Conservation (phyloP, 92 coral and sea anemone genomes). For the Umimayanthus kanabou region DNA sequence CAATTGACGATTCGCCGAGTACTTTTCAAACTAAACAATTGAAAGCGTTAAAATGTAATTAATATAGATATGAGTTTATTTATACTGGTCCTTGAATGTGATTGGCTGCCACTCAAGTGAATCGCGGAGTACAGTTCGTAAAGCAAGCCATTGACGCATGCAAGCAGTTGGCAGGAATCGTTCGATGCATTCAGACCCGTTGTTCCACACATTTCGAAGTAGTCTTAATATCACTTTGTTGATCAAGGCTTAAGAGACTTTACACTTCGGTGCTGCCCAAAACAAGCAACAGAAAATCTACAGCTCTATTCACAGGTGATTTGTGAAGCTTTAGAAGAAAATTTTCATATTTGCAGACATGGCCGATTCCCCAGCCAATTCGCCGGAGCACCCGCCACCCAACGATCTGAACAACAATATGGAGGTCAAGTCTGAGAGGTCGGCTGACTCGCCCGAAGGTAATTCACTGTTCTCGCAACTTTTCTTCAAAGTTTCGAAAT, state of each 20-base stretch:
- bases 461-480: conserved; percentile 51
- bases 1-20: conserved; percentile 91
- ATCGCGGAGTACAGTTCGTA: conserved; percentile 94
- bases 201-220: conserved; percentile 35
- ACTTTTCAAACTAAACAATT: conserved; percentile 92
- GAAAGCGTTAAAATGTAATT: conserved; percentile 99
- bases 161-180: conserved; percentile 59
- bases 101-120: conserved; percentile 95
- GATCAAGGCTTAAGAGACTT: conserved; percentile 62
- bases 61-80: conserved; percentile 99
- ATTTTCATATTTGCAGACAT: conserved; percentile 46
- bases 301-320: conserved; percentile 31
- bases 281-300: conserved; percentile 10
- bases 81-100: conserved; percentile 85
- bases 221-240: conserved; percentile 47
- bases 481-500: conserved; percentile 55
- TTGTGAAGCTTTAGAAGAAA: conserved; percentile 34
- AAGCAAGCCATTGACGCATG: conserved; percentile 90
- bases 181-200: conserved; percentile 69
- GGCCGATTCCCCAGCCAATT: conserved; percentile 78
- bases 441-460: conserved; percentile 88
- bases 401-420: conserved; percentile 80
- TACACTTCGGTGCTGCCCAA: conserved; percentile 27
- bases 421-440: conserved; percentile 72
- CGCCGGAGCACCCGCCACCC: conserved; percentile 70